A percentile compares a stretch with the other conserved stretches of the same genome.
These are phyloP conservation scores for Paramisgurnus dabryanus DNA, from an alignment of 2,113 vertebrate species.

Conservation along the genomic window DNA sequence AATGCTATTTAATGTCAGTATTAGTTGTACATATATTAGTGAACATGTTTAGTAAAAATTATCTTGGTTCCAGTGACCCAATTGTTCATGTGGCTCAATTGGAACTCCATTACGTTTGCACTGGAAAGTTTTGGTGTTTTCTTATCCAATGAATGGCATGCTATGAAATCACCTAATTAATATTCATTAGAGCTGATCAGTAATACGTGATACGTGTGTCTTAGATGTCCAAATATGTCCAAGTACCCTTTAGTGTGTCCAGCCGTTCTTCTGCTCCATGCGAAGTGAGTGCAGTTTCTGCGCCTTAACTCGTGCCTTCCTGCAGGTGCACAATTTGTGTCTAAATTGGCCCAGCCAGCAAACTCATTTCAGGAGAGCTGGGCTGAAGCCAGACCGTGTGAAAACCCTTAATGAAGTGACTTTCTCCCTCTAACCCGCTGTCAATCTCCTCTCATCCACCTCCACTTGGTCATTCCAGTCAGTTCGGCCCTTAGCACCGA, in stretches of 20 bases:
- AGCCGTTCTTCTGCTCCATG: background rate
- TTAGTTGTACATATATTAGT: too few species aligned
- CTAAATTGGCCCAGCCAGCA: slow-evolving; percentile 57
- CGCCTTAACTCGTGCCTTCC: slow-evolving; percentile 35
- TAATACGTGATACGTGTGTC: too few species aligned
- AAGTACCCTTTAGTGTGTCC: background rate
- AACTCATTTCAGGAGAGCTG: slow-evolving; percentile 57
- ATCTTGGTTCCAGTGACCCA: too few species aligned
- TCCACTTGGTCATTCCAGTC: slow-evolving; percentile 51
- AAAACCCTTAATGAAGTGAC: slow-evolving; percentile 59
- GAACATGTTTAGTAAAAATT: too few species aligned
- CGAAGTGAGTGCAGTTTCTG: slow-evolving; percentile 15
- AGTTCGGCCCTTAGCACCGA: slow-evolving; percentile 15
- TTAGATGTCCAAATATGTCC: background rate
- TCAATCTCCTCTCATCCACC: slow-evolving; percentile 52
- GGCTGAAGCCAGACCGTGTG: slow-evolving; percentile 48
- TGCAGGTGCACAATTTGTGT: slow-evolving; percentile 59
- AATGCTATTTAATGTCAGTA: too few species aligned
- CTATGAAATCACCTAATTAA: too few species aligned
- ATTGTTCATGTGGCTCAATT: too few species aligned
- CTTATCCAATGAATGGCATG: too few species aligned
- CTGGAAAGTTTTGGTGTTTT: too few species aligned
- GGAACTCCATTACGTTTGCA: too few species aligned
- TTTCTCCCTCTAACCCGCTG: slow-evolving; percentile 53
- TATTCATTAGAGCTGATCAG: too few species aligned